Evolutionary conservation across 2,888 invertebrate genomes (phyloP).

Genomic region (Tinea trinotella): DNA sequence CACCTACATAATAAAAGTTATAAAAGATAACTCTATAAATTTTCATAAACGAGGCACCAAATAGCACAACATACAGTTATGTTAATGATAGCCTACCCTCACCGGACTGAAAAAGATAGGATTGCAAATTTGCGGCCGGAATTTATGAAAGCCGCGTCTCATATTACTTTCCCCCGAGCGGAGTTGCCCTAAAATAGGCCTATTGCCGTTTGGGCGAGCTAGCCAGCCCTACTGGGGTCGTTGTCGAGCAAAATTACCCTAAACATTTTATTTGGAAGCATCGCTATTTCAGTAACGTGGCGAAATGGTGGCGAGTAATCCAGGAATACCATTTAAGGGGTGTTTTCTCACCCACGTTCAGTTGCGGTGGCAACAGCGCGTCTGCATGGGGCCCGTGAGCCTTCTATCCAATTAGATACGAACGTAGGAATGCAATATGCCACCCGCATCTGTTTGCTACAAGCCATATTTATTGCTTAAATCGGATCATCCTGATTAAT

Average conservation of each 20-base stretch:
- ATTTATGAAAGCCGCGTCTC: slow-evolving; percentile 58
- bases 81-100: slow-evolving; percentile 61
- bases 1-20: slow-evolving; percentile 2
- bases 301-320: slow-evolving; percentile 61
- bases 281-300: slow-evolving; percentile 58
- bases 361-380: slow-evolving; percentile 24
- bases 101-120: slow-evolving; percentile 62
- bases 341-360: slow-evolving; percentile 44
- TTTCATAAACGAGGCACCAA: slow-evolving; percentile 53
- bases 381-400: slow-evolving; percentile 33
- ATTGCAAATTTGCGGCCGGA: slow-evolving; percentile 72
- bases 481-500: slow-evolving; percentile 7
- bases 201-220: slow-evolving; percentile 63
- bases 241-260: slow-evolving; percentile 66
- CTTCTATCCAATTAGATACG: slow-evolving; percentile 16
- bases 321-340: slow-evolving; percentile 58
- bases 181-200: slow-evolving; percentile 46
- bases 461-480: slow-evolving; percentile 8
- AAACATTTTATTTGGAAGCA: slow-evolving; percentile 69
- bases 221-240: slow-evolving; percentile 41
- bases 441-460: slow-evolving; percentile 18
- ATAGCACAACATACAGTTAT: slow-evolving; percentile 63
- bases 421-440: slow-evolving; percentile 10
- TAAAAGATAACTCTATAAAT: slow-evolving; percentile 22
- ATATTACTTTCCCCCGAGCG: slow-evolving; percentile 49